Conservation (phyloP, 2,113 vertebrate species). For the Lampris incognitus region DNA sequence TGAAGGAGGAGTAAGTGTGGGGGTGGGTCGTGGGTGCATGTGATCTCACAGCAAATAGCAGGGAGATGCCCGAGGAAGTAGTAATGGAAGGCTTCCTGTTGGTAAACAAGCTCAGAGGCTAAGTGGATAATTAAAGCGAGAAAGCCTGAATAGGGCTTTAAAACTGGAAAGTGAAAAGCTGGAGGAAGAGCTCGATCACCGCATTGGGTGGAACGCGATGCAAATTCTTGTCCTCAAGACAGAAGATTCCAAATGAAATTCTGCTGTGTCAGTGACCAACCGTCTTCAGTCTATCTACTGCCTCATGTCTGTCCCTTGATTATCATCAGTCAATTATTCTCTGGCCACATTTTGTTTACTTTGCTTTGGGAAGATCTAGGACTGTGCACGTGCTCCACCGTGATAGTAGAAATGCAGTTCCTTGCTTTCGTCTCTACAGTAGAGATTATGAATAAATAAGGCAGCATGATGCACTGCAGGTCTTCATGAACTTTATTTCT, state of each 20-base stretch:
- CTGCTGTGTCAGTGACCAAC: neutral
- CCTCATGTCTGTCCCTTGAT: neutral
- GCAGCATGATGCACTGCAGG: constrained; percentile 37
- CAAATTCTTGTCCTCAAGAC: neutral
- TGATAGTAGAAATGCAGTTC: constrained; percentile 50
- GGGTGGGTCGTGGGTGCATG: neutral
- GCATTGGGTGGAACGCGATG: neutral
- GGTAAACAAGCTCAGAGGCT: constrained; percentile 76
- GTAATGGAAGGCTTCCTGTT: constrained; percentile 72
- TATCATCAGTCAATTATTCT: constrained; percentile 1
- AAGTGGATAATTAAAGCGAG: constrained; percentile 70
- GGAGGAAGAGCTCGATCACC: too few relatives aligned
- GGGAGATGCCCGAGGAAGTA: constrained; percentile 74
- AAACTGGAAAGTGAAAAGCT: neutral
- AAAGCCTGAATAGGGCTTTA: neutral
- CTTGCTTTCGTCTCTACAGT: constrained; percentile 18
- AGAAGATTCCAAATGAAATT: neutral
- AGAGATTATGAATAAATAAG: constrained; percentile 32
- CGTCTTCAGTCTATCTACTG: neutral
- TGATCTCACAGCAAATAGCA: constrained; percentile 68
- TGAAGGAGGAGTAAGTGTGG: neutral
- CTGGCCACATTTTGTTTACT: neutral
- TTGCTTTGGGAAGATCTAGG: neutral
- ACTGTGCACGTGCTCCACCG: constrained; percentile 9
- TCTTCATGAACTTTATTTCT: constrained; percentile 66